Evolutionary conservation across 1,140 invertebrate genomes (phyloP).

Genomic region (Dolichoris vasculosae): DNA sequence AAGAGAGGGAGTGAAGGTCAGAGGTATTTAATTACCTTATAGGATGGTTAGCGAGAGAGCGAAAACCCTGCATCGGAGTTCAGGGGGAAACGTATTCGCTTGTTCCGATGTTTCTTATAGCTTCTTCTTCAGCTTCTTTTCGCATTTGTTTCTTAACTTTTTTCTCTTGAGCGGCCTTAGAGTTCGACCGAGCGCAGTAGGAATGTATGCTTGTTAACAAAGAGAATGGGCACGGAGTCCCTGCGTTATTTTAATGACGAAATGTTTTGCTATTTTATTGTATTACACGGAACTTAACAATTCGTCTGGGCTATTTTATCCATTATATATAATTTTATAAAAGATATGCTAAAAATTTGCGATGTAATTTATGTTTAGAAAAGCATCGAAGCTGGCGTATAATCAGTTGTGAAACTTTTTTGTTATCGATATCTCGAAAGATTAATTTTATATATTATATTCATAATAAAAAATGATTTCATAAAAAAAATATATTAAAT

Average conservation of each 20-base stretch:
- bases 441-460: no score
- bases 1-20: constrained; percentile 55
- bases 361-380: no score
- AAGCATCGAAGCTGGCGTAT: no score
- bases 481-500: no score
- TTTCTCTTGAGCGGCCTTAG: constrained; percentile 2
- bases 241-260: constrained; percentile 50
- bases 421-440: no score
- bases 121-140: constrained; percentile 45
- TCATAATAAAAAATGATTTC: no score
- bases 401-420: no score
- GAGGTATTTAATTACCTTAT: constrained; percentile 73
- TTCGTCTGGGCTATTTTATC: neutral
- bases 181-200: constrained; percentile 41
- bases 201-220: constrained; percentile 53
- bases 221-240: constrained; percentile 29
- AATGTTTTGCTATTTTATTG: constrained; percentile 18
- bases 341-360: no score
- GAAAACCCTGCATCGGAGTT: constrained; percentile 28
- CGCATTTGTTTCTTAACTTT: constrained; percentile 17
- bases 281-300: neutral
- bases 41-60: neutral
- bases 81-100: constrained; percentile 53
- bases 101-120: constrained; percentile 51
- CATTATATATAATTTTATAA: neutral